A percentile compares a stretch with the other conserved stretches of the same genome.
Evolutionary conservation across 1,140 invertebrate species (phyloP).

Genomic region (Leptinotarsa texana): DNA sequence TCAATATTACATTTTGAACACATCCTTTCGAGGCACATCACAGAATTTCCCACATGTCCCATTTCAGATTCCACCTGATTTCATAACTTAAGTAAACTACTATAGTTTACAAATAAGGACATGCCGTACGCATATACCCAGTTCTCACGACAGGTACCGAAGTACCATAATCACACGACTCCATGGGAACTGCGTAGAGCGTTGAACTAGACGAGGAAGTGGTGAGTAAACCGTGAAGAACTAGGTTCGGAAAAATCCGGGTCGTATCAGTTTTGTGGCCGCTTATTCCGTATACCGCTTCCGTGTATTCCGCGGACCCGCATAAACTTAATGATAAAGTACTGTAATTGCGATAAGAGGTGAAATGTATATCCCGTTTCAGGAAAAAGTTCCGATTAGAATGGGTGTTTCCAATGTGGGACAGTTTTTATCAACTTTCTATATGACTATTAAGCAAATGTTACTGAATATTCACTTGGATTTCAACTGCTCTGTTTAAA

Average conservation of each 20-base stretch:
- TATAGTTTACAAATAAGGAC: constrained; percentile 12
- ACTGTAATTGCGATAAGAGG: not conserved
- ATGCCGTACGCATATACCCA: not conserved
- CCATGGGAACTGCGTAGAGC: constrained; percentile 16
- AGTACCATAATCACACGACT: constrained; percentile 4
- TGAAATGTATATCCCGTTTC: not conserved
- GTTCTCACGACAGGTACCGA: constrained; percentile 20
- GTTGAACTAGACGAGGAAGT: constrained; percentile 20
- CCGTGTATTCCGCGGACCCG: not conserved
- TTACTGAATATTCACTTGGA: no score
- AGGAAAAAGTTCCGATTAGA: not conserved
- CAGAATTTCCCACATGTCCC: not conserved
- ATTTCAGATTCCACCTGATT: not conserved
- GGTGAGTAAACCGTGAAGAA: constrained; percentile 1
- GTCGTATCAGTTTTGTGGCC: not conserved
- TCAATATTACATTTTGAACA: no score
- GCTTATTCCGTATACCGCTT: not conserved
- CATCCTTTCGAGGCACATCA: no score
- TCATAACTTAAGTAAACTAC: not conserved
- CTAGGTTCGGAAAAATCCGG: not conserved
- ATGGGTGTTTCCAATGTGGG: not conserved
- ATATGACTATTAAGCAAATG: not conserved
- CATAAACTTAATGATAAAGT: not conserved
- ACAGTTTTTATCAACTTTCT: not conserved
- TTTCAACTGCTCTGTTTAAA: no score